phyloP scores from a whole-genome alignment of 2,888 invertebrate genomes.

The Leucoptera coffeella region DNA sequence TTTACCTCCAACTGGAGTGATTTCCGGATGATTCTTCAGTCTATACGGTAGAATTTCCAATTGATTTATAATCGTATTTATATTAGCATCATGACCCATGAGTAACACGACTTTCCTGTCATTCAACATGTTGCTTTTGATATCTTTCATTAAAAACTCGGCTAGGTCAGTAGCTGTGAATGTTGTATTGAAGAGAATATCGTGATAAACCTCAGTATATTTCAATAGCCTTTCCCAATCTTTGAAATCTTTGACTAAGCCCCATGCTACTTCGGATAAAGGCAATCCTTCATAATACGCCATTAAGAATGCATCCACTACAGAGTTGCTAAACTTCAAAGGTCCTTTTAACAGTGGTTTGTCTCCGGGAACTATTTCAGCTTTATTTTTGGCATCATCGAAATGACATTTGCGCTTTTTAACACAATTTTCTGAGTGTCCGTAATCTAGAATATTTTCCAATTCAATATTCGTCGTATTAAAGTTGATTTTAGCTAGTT shows the following conservation, averaged over 20 bases:
- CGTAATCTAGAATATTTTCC: conserved; percentile 23
- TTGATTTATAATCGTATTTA: conserved; percentile 21
- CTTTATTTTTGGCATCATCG: conserved; percentile 14
- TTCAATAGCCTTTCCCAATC: conserved; percentile 19
- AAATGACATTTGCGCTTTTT: conserved; percentile 20
- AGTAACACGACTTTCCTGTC: conserved; percentile 18
- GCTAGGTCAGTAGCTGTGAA: conserved; percentile 27
- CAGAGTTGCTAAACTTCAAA: conserved; percentile 27
- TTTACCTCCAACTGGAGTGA: conserved; percentile 27
- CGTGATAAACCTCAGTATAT: conserved; percentile 22
- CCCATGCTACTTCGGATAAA: conserved; percentile 27
- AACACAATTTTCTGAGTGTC: conserved; percentile 20
- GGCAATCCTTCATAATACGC: conserved; percentile 31
- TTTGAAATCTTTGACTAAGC: conserved; percentile 11
- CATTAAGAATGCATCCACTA: conserved; percentile 33
- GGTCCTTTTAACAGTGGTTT: conserved; percentile 30
- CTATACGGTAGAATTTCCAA: conserved; percentile 18
- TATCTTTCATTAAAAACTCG: conserved; percentile 18
- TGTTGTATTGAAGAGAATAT: conserved; percentile 25
- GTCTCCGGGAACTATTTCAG: conserved; percentile 13
- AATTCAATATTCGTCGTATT: too few species aligned
- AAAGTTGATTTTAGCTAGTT: conserved; percentile 1
- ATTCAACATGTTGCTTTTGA: conserved; percentile 15
- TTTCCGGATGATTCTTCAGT: conserved; percentile 19
- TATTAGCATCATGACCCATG: conserved; percentile 38